Percentiles rank a stretch among this genome's conserved stretches.
phyloP scores from a whole-genome alignment of 2,888 invertebrate species.

The Ennomos quercinarius region DNA sequence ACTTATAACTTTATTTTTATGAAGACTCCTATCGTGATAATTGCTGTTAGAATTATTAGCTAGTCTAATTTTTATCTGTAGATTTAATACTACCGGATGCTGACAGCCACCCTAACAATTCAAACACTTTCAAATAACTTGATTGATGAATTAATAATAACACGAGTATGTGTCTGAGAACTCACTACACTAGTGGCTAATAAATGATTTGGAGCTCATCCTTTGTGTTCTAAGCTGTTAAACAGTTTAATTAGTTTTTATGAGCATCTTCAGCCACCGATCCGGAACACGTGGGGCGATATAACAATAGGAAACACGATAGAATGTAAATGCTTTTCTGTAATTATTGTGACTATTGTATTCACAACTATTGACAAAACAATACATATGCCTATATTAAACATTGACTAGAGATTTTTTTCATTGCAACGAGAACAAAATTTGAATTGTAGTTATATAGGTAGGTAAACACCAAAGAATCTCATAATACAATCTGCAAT shows the following conservation, averaged over 20 bases:
- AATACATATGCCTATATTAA: not conserved
- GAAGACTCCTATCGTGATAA: too few species aligned
- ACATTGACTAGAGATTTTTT: too few species aligned
- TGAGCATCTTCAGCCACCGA: conserved; percentile 36
- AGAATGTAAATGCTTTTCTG: conserved; percentile 7
- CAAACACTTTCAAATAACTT: not conserved
- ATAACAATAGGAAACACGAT: conserved; percentile 33
- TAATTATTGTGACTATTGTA: conserved; percentile 17
- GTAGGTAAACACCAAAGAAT: too few species aligned
- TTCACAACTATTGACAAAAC: conserved; percentile 5
- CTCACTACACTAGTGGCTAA: conserved; percentile 41
- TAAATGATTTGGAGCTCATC: conserved; percentile 41
- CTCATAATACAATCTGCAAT: conserved; percentile 5
- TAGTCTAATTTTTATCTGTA: too few species aligned
- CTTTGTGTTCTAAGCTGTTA: conserved; percentile 46
- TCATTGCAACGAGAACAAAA: too few species aligned
- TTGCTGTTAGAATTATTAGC: too few species aligned
- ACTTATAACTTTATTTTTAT: too few species aligned
- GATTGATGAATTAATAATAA: conserved; percentile 9
- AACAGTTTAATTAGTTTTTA: conserved; percentile 59
- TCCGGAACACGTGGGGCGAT: conserved; percentile 36
- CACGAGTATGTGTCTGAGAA: conserved; percentile 36
- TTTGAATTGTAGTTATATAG: too few species aligned
- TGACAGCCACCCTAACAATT: too few species aligned
- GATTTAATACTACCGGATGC: too few species aligned